phyloP scores from a whole-genome alignment of 2,113 vertebrate genomes.

The Tenrec ecaudatus region DNA sequence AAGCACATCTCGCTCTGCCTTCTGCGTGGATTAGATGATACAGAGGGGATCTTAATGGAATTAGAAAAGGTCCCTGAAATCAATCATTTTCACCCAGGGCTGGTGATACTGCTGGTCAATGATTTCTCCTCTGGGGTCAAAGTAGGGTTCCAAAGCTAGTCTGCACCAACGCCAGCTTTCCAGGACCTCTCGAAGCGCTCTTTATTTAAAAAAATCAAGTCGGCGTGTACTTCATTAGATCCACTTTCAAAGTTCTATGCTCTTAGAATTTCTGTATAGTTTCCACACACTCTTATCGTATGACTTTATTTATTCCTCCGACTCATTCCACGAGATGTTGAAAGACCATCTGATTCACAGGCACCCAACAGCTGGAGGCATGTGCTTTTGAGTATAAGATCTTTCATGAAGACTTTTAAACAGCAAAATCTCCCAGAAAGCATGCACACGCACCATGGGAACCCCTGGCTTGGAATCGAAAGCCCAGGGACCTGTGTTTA shows the following conservation, averaged over 20 bases:
- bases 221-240: neutral
- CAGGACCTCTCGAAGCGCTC: neutral
- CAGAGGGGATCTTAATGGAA: neutral
- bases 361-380: too few species aligned
- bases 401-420: neutral
- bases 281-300: neutral
- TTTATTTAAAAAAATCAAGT: neutral
- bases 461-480: neutral
- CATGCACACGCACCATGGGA: neutral
- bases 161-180: neutral
- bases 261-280: neutral
- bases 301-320: constrained; percentile 4
- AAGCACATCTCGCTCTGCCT: neutral
- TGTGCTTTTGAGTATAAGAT: neutral
- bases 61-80: constrained; percentile 16
- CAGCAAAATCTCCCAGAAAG: neutral
- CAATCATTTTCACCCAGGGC: constrained; percentile 10
- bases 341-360: neutral
- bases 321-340: neutral
- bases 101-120: constrained; percentile 58
- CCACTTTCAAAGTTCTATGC: neutral
- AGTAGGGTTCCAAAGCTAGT: neutral
- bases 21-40: neutral
- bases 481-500: neutral
- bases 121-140: constrained; percentile 40